Base-by-base conservation (phyloP, 2,797 vertebrate genomes). In the Gorsachius magnificus region DNA sequence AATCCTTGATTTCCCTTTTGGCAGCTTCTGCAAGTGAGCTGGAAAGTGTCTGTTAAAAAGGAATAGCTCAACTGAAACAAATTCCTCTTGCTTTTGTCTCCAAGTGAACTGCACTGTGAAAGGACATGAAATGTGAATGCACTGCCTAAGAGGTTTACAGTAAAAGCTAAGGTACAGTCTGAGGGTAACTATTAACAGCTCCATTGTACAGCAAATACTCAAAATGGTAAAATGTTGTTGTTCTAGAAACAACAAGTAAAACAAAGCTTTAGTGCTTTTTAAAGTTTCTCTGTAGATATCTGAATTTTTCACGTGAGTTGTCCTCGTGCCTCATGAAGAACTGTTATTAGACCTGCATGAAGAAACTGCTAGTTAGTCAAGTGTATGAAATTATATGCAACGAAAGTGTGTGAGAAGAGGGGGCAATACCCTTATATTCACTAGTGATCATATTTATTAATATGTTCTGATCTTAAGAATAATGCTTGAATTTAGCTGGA, bases 11-110 rank as follows among this genome's bases (percentile, higher is more conserved):
- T 96, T 97, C 96, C 69, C 83, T 94, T 97, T 97, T 95, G 96
- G 93, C 94, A 95, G 81, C 56, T 96, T 92, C 70, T 94, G 60
- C 95, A 96, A 97, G 95, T 97, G 96, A 98, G 92, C 97, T 98
- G 96, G 96, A 97, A 98, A 97, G 91, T 93, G 69, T 96, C 91
- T 95, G 89, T 95, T 98, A 97, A 97, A 98, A 98, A 95, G 86
- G 77, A 98, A 80, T 83, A 98, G 97, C 94, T 98, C 97, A 97
- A 96, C 96, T 97, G 98, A 98, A 98, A 98, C 97, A 98, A 98
- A 98, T 98, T 98, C 89, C 93, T 96, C 90, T 96, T 97, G 95
- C 98, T 96, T 98, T 98, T 98, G 97, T 98, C 97, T 98, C 90
- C 95, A 96, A 97, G 97, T 97, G 97, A 98, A 97, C 95, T 96